Base-by-base conservation (phyloP, 92 coral and sea anemone species). In the Epizoanthus ramosus region DNA sequence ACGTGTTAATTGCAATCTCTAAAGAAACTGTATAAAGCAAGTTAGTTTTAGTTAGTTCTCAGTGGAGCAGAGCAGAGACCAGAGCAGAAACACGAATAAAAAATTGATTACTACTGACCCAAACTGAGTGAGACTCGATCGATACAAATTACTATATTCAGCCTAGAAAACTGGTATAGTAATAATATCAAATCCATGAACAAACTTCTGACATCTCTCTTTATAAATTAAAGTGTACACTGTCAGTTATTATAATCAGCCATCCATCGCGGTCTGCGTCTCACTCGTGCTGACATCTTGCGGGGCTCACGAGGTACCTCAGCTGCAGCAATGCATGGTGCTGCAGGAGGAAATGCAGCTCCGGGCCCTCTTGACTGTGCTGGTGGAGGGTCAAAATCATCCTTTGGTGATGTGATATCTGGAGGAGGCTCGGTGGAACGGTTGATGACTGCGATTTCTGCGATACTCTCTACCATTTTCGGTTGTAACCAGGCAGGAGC, bases 401-500 rank as follows among this genome's bases (percentile, higher is more conserved):
- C 43, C 1, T 2, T 2, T 35, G 43, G 43, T 37, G 43, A 3
- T 37, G 43, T 37, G 43, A 37, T 5, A 37, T 37, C 43, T 37
- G 43, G 43, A 37, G 43, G 43, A 3, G 43, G 43, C 43, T 37
- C 43, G 4, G 43, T 37, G 1, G 43, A 37, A 5, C 2, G 43
- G 43, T 37, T 37, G 43, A 37, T 37, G 43, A 37, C 43, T 37
- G 43, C 43, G 43, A 37, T 37, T 37, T 37, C 80, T 70, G 57
- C 86, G 79, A 57, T 71, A 61, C 52, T 8, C 18, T 59, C 80
- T 28, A 37, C 80, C 87, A 83, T 58, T 83, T 18, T 83, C 87
- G 2, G 87, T 72, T 2, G 80, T 75, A 5, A 72, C 87, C 80
- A 83, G 45, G 71, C 57, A 83, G 76, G 87, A 83, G 80, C 81